Conservation (phyloP, 2,113 vertebrate genomes). For the Gnathonemus longibarbis region DNA sequence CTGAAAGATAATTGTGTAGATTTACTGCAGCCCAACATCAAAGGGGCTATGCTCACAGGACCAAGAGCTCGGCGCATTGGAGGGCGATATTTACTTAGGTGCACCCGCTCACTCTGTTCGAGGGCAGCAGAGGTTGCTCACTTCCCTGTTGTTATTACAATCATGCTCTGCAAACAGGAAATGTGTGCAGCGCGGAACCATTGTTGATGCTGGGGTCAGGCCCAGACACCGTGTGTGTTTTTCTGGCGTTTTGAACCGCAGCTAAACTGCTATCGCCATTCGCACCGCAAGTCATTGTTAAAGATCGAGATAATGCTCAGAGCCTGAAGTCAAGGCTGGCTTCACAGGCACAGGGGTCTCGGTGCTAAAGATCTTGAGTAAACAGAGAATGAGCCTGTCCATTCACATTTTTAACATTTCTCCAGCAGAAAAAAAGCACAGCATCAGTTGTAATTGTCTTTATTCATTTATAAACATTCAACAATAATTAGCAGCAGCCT, state of each 20-base stretch:
- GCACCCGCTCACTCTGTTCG: background rate
- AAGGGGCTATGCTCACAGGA: background rate
- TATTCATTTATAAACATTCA: background rate
- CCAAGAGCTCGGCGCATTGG: background rate
- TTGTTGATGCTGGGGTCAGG: background rate
- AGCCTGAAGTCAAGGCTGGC: background rate
- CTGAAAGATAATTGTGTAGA: background rate
- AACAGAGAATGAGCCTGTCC: background rate
- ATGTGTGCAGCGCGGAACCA: background rate
- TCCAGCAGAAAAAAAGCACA: background rate
- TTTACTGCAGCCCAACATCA: background rate
- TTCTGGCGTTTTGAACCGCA: background rate
- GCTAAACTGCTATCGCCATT: background rate
- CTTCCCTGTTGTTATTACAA: background rate
- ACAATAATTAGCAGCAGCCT: background rate
- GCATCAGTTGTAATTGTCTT: background rate
- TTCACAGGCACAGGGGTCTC: background rate
- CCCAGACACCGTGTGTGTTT: background rate
- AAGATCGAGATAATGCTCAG: background rate
- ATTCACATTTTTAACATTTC: background rate
- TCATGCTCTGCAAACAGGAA: slow-evolving; percentile 10
- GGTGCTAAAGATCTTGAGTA: background rate
- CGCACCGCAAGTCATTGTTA: background rate
- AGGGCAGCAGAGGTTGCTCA: background rate
- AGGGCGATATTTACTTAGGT: background rate